Evolutionary conservation across 2,888 invertebrate species (phyloP).

Genomic region (Chrysopilus asiliformis): DNA sequence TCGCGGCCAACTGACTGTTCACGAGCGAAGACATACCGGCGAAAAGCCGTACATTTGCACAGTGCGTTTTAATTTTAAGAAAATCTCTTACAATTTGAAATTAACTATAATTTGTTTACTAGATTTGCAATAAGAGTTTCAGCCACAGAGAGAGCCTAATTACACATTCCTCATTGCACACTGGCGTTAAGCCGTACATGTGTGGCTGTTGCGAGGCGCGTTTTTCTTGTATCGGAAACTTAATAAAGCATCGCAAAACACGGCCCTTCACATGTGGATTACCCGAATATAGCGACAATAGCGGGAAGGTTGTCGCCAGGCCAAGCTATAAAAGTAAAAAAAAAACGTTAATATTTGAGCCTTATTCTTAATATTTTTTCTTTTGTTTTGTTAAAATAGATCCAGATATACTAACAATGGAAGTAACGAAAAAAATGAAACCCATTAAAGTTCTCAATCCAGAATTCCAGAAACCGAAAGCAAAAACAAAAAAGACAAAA

Average conservation of each 20-base stretch:
- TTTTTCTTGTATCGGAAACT: constrained; percentile 39
- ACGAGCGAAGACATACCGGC: constrained; percentile 27
- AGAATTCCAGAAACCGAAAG: too few relatives aligned
- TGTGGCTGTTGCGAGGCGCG: constrained; percentile 37
- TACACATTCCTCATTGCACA: constrained; percentile 37
- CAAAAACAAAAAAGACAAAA: too few relatives aligned
- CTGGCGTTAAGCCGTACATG: constrained; percentile 32
- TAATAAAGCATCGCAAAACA: constrained; percentile 37
- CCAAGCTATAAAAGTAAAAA: constrained; percentile 2
- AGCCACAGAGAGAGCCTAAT: constrained; percentile 37
- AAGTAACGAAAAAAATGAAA: too few relatives aligned
- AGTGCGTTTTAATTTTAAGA: constrained; percentile 19
- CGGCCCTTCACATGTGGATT: constrained; percentile 36
- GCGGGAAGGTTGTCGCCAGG: constrained; percentile 14
- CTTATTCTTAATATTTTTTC: too few relatives aligned
- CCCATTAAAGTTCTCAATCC: too few relatives aligned
- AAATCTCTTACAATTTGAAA: not conserved
- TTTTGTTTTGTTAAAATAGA: too few relatives aligned
- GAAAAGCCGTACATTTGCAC: constrained; percentile 29
- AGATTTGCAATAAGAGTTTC: constrained; percentile 37
- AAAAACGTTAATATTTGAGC: too few relatives aligned
- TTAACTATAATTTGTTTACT: not conserved
- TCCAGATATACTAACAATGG: too few relatives aligned
- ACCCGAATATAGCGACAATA: constrained; percentile 22
- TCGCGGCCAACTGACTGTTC: constrained; percentile 25